phyloP scores from a whole-genome alignment of 2,113 vertebrate species.

The human region GRCh38 chr4:145780501-145781000 shows the following conservation, averaged over 20 bases:
- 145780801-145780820: not conserved
- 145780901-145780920: not conserved
- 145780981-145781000: too few relatives aligned
- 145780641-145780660: not conserved
- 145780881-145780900: not conserved
- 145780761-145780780: not conserved
- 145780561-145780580: not conserved
- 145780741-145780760: not conserved
- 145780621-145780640: not conserved
- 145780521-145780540: not conserved
- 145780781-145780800: not conserved
- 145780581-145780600: not conserved
- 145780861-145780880: not conserved
- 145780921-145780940: too few relatives aligned
- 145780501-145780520: not conserved
- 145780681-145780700: not conserved
- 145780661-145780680: not conserved
- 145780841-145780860: not conserved
- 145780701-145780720: not conserved
- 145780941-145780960: too few relatives aligned
- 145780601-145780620: not conserved
- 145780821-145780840: not conserved
- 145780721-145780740: not conserved
- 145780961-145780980: too few relatives aligned
- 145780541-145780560: not conserved